A percentile compares a stretch with the other conserved stretches of the same genome.
These are phyloP conservation scores for Leptura quadrifasciata DNA, from an alignment of 2,888 invertebrate genomes.

Conservation along the genomic window DNA sequence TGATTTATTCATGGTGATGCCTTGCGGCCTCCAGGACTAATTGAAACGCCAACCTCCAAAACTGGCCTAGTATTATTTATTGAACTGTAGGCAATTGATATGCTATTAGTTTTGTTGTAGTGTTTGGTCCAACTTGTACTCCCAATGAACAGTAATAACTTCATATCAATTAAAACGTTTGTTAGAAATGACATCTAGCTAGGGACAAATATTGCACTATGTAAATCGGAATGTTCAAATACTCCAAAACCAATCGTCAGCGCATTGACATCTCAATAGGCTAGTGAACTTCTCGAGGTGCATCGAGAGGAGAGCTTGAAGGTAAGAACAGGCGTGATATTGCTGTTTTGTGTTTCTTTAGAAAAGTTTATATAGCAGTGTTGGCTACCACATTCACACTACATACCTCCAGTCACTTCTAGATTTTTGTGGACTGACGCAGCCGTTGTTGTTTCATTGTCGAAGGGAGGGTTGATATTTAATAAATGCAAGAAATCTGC, in stretches of 20 bases:
- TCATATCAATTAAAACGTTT: not conserved
- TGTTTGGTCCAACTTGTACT: no score
- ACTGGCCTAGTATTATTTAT: no score
- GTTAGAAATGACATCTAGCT: not conserved
- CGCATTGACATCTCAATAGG: conserved; percentile 44
- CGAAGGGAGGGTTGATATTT: not conserved
- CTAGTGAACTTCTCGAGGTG: conserved; percentile 42
- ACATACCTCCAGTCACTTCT: not conserved
- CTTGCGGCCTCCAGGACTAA: no score
- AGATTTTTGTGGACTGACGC: not conserved
- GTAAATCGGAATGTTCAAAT: conserved; percentile 37
- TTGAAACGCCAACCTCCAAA: no score
- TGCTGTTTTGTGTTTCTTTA: conserved; percentile 21
- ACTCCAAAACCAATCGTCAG: conserved; percentile 45
- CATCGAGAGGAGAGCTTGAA: conserved; percentile 25
- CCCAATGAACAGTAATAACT: no score
- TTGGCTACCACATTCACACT: conserved; percentile 13
- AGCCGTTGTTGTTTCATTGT: not conserved
- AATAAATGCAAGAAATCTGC: not conserved
- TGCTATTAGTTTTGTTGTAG: no score
- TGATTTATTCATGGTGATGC: no score
- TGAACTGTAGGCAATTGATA: no score
- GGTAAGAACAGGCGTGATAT: conserved; percentile 10
- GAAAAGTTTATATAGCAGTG: conserved; percentile 10
- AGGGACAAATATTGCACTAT: conserved; percentile 32